These are phyloP conservation scores for Hermaeophaga mercurialis DNA, from an alignment of 2,888 invertebrate species.

Conservation along the genomic window DNA sequence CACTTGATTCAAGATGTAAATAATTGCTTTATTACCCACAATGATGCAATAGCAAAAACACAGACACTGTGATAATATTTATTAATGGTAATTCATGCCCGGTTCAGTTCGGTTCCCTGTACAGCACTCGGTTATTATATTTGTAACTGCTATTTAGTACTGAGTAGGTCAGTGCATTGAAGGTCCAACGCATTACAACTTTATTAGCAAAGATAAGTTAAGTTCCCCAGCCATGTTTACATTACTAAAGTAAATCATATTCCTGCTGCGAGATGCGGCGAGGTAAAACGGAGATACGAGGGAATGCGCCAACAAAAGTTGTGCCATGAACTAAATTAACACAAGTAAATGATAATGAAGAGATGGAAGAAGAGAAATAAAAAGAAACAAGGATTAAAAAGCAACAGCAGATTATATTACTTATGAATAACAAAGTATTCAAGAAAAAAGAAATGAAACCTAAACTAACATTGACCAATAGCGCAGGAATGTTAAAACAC, in stretches of 20 bases:
- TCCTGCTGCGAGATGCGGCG: too few relatives aligned
- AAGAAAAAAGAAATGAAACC: too few relatives aligned
- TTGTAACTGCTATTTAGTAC: conserved; percentile 23
- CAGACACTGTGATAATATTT: conserved; percentile 11
- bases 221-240: conserved; percentile 27
- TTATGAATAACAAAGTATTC: too few relatives aligned
- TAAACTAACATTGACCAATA: too few relatives aligned
- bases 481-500: too few relatives aligned
- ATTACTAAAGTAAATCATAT: conserved; percentile 22
- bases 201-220: conserved; percentile 27
- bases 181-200: conserved; percentile 25
- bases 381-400: too few relatives aligned
- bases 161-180: conserved; percentile 29
- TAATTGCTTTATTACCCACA: conserved; percentile 5
- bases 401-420: too few relatives aligned
- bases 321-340: too few relatives aligned
- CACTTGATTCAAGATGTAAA: conserved; percentile 12
- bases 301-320: too few relatives aligned
- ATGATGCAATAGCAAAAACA: conserved; percentile 14
- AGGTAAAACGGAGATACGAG: too few relatives aligned
- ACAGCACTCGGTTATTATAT: conserved; percentile 18
- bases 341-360: too few relatives aligned
- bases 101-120: conserved; percentile 12
- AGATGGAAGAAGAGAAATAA: too few relatives aligned
- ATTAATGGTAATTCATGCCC: conserved; percentile 10